Percentiles rank a stretch among this genome's conserved stretches.
These are phyloP conservation scores for Bombus polaris DNA, from an alignment of 1,140 invertebrate genomes.

Conservation along the genomic window DNA sequence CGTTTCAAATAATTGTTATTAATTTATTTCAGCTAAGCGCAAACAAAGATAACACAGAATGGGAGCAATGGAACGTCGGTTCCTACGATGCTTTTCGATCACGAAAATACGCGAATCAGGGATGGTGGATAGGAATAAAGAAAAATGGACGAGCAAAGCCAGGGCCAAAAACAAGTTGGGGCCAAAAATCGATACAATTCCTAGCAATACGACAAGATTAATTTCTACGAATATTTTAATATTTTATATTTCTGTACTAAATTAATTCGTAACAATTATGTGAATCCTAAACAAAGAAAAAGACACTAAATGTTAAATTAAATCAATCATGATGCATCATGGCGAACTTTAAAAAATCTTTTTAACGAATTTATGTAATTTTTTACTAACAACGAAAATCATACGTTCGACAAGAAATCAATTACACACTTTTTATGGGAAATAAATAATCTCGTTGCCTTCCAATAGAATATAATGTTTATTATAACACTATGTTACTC, in stretches of 20 bases:
- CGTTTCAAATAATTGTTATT: not conserved
- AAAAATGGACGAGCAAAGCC: slow-evolving; percentile 85
- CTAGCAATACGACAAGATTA: slow-evolving; percentile 67
- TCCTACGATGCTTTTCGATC: slow-evolving; percentile 85
- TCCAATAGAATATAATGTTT: slow-evolving; percentile 77
- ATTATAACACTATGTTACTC: slow-evolving; percentile 78
- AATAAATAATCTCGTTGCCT: slow-evolving; percentile 45
- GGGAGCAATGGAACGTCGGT: slow-evolving; percentile 84
- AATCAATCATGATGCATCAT: not conserved
- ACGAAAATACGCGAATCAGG: slow-evolving; percentile 83
- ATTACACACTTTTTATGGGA: not conserved
- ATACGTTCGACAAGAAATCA: not conserved
- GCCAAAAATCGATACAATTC: slow-evolving; percentile 87
- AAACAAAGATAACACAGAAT: slow-evolving; percentile 83
- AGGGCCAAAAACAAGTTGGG: slow-evolving; percentile 84
- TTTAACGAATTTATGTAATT: not conserved
- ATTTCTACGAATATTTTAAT: slow-evolving; percentile 15
- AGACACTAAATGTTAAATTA: not conserved
- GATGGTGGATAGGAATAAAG: slow-evolving; percentile 87
- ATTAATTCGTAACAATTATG: not conserved
- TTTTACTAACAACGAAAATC: slow-evolving; percentile 5
- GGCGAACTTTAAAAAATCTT: not conserved
- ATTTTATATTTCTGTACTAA: slow-evolving; percentile 1
- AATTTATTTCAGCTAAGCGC: slow-evolving; percentile 80
- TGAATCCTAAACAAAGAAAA: not conserved